Conservation (phyloP, 2,113 vertebrate genomes). For the Grus americana region DNA sequence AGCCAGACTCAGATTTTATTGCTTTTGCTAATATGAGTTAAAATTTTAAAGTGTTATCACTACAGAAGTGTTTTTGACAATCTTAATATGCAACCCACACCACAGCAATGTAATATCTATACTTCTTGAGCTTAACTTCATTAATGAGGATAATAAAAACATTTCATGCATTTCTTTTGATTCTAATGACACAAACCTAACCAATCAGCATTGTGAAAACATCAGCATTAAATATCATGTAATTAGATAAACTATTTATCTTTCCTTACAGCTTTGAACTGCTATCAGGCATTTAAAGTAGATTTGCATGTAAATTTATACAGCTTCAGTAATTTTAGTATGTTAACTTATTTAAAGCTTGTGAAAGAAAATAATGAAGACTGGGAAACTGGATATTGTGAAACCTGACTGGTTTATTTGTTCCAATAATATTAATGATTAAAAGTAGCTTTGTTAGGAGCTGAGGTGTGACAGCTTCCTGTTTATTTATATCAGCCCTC, state of each 20-base stretch:
- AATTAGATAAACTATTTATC: conserved; percentile 38
- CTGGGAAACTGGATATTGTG: background rate
- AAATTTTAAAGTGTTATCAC: background rate
- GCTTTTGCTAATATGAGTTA: background rate
- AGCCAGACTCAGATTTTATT: background rate
- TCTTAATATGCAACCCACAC: background rate
- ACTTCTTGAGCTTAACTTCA: background rate
- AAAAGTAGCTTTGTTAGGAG: background rate
- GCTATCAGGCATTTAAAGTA: background rate
- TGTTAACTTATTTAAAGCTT: background rate
- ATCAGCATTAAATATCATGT: conserved; percentile 23
- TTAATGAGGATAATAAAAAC: conserved; percentile 24
- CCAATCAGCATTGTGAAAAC: background rate
- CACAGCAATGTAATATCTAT: background rate
- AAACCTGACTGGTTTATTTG: background rate
- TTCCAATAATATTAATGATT: background rate
- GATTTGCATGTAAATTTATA: conserved; percentile 28
- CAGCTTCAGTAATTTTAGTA: background rate
- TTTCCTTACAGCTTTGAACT: conserved; percentile 5
- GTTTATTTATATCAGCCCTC: background rate
- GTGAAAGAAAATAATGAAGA: background rate
- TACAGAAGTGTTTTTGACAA: background rate
- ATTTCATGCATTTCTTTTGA: background rate
- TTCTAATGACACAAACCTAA: conserved; percentile 13
- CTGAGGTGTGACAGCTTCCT: background rate